These are phyloP conservation scores for Montipora cactus DNA, from an alignment of 64 coral and sea anemone species.

Conservation along the genomic window DNA sequence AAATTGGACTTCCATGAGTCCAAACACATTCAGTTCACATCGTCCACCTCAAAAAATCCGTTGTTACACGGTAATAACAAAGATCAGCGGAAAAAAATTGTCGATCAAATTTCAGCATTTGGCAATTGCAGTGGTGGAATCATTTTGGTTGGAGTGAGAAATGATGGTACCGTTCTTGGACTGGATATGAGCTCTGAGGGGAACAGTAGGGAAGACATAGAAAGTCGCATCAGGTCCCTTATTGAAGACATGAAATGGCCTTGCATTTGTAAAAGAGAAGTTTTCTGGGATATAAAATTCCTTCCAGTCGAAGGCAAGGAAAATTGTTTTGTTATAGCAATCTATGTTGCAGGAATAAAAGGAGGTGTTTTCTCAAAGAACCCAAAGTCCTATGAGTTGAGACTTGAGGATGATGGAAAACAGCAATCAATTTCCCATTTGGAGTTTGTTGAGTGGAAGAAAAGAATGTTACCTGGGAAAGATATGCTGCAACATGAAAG, in stretches of 20 bases:
- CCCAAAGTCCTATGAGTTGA: neutral
- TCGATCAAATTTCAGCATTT: neutral
- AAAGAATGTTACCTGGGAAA: neutral
- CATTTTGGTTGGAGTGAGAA: neutral
- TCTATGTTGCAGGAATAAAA: neutral
- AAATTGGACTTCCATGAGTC: neutral
- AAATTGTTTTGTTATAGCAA: neutral
- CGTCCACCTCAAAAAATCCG: too few species aligned
- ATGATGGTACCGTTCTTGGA: neutral
- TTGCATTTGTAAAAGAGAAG: neutral
- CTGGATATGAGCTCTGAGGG: neutral
- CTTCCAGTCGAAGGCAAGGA: neutral
- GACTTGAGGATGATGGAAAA: neutral
- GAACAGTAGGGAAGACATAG: neutral
- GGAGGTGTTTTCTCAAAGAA: neutral
- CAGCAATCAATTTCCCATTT: neutral
- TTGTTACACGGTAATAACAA: neutral
- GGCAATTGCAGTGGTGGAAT: neutral
- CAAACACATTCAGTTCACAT: neutral
- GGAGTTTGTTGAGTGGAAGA: neutral
- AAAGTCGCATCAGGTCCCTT: neutral
- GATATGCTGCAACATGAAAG: too few species aligned
- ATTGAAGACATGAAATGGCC: neutral
- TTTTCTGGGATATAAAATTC: conserved; percentile 4
- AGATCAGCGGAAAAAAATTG: too few species aligned